Conservation (phyloP, 2,797 vertebrate species). For the Nasua narica region DNA sequence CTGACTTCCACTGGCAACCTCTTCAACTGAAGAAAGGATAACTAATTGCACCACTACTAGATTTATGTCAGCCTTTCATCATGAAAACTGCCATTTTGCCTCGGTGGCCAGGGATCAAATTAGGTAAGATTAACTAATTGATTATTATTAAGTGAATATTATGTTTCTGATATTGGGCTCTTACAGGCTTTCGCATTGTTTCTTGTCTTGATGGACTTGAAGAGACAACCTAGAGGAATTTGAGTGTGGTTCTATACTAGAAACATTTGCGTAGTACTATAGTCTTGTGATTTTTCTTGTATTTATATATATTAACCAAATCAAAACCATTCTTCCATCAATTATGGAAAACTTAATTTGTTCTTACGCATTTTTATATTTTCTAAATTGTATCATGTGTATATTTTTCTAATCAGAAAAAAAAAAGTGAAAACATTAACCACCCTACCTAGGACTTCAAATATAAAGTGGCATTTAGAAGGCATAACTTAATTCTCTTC, state of each 20-base stretch:
- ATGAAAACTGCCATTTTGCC: background rate
- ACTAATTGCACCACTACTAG: background rate
- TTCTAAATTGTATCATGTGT: background rate
- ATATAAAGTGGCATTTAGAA: background rate
- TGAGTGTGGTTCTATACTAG: background rate
- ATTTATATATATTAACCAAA: background rate
- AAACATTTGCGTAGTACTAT: background rate
- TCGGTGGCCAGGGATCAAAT: slow-evolving; percentile 9
- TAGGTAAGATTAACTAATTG: slow-evolving; percentile 1
- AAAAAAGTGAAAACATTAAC: background rate
- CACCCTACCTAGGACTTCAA: background rate
- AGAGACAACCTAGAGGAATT: background rate
- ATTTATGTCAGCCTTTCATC: background rate
- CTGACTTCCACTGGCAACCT: background rate
- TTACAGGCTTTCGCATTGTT: background rate
- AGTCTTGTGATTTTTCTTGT: slow-evolving; percentile 22
- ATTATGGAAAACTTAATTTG: background rate
- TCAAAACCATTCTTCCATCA: background rate
- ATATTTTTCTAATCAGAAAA: background rate
- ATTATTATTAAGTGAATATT: background rate
- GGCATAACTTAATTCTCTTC: background rate
- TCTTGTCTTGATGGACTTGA: background rate
- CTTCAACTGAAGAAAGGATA: background rate
- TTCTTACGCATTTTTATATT: background rate
- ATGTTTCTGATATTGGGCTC: background rate